Conservation (phyloP, 2,888 invertebrate species). For the Platynereis dumerilii region DNA sequence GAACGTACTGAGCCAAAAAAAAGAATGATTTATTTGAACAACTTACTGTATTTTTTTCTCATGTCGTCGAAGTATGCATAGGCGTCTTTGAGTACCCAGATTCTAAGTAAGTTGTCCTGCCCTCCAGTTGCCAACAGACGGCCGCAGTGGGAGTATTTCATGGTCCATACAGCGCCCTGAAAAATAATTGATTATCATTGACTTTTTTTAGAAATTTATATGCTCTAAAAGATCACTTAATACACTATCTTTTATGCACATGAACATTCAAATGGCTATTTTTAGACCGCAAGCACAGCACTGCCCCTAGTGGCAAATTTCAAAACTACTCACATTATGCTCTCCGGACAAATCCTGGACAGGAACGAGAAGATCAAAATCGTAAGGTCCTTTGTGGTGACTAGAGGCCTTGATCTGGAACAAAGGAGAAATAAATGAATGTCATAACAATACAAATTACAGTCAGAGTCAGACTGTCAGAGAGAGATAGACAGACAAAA, state of each 20-base stretch:
- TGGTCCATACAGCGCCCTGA: constrained; percentile 90
- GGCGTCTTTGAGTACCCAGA: constrained; percentile 94
- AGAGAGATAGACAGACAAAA: too few species aligned
- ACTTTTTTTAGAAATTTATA: not conserved
- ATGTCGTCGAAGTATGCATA: constrained; percentile 92
- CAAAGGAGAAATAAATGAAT: too few species aligned
- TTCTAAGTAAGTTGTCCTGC: constrained; percentile 89
- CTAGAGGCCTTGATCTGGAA: constrained; percentile 88
- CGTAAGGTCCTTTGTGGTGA: constrained; percentile 95
- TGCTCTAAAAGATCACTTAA: too few species aligned
- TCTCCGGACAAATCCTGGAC: constrained; percentile 77
- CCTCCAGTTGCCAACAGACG: constrained; percentile 87
- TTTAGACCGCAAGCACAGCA: too few species aligned
- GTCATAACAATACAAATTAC: too few species aligned
- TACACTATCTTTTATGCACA: too few species aligned
- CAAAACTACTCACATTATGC: constrained; percentile 31
- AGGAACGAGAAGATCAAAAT: constrained; percentile 89
- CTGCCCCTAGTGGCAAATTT: too few species aligned
- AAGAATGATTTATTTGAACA: too few species aligned
- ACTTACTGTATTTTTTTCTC: constrained; percentile 68
- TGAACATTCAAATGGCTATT: too few species aligned
- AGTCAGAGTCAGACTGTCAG: too few species aligned
- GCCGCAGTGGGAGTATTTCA: constrained; percentile 97
- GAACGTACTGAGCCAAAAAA: too few species aligned
- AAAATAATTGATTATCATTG: too few species aligned